These are phyloP conservation scores for Ameiurus melas DNA, from an alignment of 2,113 vertebrate genomes.

Conservation along the genomic window DNA sequence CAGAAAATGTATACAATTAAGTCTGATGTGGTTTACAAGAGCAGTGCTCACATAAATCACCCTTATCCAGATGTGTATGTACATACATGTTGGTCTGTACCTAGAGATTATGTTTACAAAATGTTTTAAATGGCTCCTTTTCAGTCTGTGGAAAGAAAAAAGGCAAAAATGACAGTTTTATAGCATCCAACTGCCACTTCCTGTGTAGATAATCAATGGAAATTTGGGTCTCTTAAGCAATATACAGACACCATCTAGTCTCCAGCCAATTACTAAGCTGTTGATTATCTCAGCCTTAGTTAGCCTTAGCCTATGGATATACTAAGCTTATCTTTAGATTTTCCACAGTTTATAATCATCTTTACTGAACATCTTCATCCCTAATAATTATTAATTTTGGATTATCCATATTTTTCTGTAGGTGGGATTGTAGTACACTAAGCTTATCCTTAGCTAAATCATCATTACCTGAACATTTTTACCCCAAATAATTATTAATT, in stretches of 20 bases:
- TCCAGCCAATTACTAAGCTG: neutral
- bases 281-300: neutral
- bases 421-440: neutral
- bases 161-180: conserved; percentile 43
- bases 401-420: neutral
- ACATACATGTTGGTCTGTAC: neutral
- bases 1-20: neutral
- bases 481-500: neutral
- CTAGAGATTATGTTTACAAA: neutral
- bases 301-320: no score
- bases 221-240: neutral
- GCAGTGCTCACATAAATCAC: neutral
- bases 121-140: neutral
- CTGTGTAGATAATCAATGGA: neutral
- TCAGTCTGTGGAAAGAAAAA: neutral
- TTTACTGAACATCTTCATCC: neutral
- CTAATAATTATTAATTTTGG: neutral
- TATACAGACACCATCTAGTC: neutral
- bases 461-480: neutral
- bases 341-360: neutral
- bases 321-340: neutral
- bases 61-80: neutral
- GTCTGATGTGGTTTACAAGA: conserved; percentile 5
- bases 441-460: neutral
- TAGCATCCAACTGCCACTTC: neutral